Evolutionary conservation across 2,888 invertebrate genomes (phyloP), one percentile per base, ranked within the genome.

Genomic region (Scaptomyza parva): DNA sequence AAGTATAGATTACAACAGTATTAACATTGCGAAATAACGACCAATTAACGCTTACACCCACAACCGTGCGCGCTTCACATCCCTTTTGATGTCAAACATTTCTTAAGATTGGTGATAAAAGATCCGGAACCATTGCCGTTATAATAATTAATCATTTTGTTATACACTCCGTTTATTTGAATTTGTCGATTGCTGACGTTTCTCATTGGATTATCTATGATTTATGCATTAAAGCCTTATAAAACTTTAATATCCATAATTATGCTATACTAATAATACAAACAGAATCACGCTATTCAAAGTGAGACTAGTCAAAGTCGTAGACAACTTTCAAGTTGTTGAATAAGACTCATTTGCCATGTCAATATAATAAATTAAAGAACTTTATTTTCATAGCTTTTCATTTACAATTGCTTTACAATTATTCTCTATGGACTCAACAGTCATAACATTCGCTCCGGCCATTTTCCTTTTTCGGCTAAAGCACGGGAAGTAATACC

Each of bases 401-500:
- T 30, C 40, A n/a, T 41, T 22, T 22, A 44, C 39, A 75, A 39
- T 35, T n/a, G 18, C 26, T 24, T 40, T 33, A 41, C 8, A 30
- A 22, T 43, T 54, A 48, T 52, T 59, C 47, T 62, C 53, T 35
- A 52, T 17, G 12, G 57, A 40, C 14, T 39, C 41, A 22, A 51
- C 48, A 18, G 39, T 22, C 7, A 33, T 18, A 18, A 18, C n/a
- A 14, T 12, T 37, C 2, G 70, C 41, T 28, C 53, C 65, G 2
- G 17, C 3, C n/a, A 18, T 11, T 20, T 70, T 35, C 1, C 26
- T 22, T 40, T 48, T 62, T 0, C 51, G 67, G 2, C 66, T 52
- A 1, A 77, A 66, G 30, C 92, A 93, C 2, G 92, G 91, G 81
- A 94, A 93, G 63, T 92, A 92, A 74, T 92, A 93, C 70, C 92